A percentile compares a stretch with the other conserved stretches of the same genome.
Conservation (phyloP, 2,797 vertebrate species). For the Enteromius radiatus region DNA sequence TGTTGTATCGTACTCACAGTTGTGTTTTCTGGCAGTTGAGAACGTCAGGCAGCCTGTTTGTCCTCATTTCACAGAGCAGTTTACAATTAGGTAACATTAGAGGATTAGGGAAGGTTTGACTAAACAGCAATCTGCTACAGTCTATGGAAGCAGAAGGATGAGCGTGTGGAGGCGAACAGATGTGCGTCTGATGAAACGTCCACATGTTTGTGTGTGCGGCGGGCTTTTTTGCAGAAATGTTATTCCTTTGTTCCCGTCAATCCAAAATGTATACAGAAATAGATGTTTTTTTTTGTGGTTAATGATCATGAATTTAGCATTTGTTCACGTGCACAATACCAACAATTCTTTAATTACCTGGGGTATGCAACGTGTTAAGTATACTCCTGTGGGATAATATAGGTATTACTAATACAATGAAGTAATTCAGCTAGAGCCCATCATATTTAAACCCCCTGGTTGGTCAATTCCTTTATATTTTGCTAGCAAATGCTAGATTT, state of each 20-base stretch:
- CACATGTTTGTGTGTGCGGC: slow-evolving; percentile 12
- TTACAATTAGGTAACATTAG: slow-evolving; percentile 76
- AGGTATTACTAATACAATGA: not conserved
- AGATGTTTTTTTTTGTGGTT: not conserved
- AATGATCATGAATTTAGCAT: not conserved
- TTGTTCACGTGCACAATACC: not conserved
- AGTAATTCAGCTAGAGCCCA: not conserved
- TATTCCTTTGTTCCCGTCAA: not conserved
- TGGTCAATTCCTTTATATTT: not conserved
- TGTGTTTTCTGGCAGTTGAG: not conserved
- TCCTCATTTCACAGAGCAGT: slow-evolving; percentile 70
- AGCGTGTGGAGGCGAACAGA: slow-evolving; percentile 59
- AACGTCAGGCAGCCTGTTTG: slow-evolving; percentile 43
- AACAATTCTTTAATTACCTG: not conserved
- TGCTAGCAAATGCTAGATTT: not conserved
- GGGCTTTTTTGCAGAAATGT: not conserved
- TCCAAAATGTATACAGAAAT: not conserved
- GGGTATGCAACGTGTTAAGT: not conserved
- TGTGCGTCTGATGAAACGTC: slow-evolving; percentile 66
- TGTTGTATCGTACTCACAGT: slow-evolving; percentile 2
- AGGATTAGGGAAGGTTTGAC: slow-evolving; percentile 78
- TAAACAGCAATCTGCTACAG: slow-evolving; percentile 73
- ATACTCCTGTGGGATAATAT: not conserved
- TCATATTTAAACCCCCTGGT: not conserved
- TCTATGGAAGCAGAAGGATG: slow-evolving; percentile 74